Evolutionary conservation across 2,113 vertebrate species (phyloP).

Genomic region (Ammodytes dubius): DNA sequence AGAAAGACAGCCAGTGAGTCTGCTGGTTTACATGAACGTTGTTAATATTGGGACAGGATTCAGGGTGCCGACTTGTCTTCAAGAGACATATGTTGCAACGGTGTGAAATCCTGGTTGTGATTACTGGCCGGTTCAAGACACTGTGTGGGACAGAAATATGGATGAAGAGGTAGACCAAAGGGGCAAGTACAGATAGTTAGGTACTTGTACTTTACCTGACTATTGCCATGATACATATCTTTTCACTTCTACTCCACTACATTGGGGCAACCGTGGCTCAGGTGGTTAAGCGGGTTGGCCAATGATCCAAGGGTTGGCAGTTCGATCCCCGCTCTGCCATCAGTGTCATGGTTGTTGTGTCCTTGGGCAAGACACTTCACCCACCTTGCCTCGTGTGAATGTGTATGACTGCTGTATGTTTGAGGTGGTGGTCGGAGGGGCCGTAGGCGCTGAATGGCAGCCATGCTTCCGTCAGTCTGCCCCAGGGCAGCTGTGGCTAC

Average conservation of each 20-base stretch:
- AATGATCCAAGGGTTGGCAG: too few relatives aligned
- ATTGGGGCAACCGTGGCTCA: too few relatives aligned
- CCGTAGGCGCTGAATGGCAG: too few relatives aligned
- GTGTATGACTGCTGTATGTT: too few relatives aligned
- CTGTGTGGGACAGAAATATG: neutral
- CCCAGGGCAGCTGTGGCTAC: too few relatives aligned
- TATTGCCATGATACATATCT: neutral
- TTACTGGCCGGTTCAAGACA: neutral
- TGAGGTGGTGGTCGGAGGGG: too few relatives aligned
- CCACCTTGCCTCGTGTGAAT: too few relatives aligned
- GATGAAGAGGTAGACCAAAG: slow-evolving; percentile 1
- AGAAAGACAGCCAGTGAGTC: slow-evolving; percentile 6
- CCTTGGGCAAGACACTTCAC: too few relatives aligned
- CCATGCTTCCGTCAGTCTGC: too few relatives aligned
- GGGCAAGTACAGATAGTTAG: neutral
- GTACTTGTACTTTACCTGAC: neutral
- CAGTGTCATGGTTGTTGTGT: too few relatives aligned
- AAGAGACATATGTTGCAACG: slow-evolving; percentile 7
- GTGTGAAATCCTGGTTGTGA: slow-evolving; percentile 8
- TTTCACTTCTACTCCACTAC: neutral
- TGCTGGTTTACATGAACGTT: slow-evolving; percentile 43
- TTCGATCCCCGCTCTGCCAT: too few relatives aligned
- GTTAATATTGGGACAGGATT: slow-evolving; percentile 8
- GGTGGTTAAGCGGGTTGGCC: too few relatives aligned
- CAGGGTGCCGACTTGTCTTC: neutral